Base-by-base conservation (phyloP, 2,113 vertebrate genomes). In the Dicrurus megarhynchus region DNA sequence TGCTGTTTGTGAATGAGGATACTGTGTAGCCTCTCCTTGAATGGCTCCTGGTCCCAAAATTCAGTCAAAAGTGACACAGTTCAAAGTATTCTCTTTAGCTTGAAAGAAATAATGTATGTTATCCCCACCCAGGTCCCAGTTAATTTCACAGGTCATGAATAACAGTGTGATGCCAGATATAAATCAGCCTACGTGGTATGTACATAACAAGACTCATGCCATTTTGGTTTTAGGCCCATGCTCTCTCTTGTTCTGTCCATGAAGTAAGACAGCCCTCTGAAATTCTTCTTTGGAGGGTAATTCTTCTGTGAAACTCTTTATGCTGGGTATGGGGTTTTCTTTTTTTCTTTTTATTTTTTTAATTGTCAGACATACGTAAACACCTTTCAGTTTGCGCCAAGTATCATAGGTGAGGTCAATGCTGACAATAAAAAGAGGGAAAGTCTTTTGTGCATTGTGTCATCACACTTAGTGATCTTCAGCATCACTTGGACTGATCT, bases 131-230 rank as follows among this genome's bases (percentile, higher is more conserved):
- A 60, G 35, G 42, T n/a, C 6, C 11, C 27, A 19, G 32, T 65
- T 60, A 76, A 86, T 80, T 33, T 19, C 11, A 20, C 22, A 61
- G 46, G 30, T 30, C 13, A 21, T 53, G 32, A 85, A 44, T 2
- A 52, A 33, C 11, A 55, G 33, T 20, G 30, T 33, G 14, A 67
- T 50, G 44, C 13, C 68, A 63, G 64, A 14, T 71, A 41, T 11
- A 78, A 88, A 55, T 84, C 7, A 16, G 42, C 11, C 33, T n/a
- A 17, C 0, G 0, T 69, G 32, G 35, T 33, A n/a, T 6, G 19
- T 67, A 35, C 24, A 11, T 47, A 55, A 37, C 15, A 49, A 16
- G 57, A 53, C 33, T 59, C 12, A 16, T n/a, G 35, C 20, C 9
- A 41, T 77, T 80, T 87, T 47, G 2, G 1, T 33, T 90, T 85